Percentiles rank a stretch among this genome's conserved stretches.
Evolutionary conservation across 2,797 vertebrate genomes (phyloP).

Genomic region (Ctenosaura bakeri): DNA sequence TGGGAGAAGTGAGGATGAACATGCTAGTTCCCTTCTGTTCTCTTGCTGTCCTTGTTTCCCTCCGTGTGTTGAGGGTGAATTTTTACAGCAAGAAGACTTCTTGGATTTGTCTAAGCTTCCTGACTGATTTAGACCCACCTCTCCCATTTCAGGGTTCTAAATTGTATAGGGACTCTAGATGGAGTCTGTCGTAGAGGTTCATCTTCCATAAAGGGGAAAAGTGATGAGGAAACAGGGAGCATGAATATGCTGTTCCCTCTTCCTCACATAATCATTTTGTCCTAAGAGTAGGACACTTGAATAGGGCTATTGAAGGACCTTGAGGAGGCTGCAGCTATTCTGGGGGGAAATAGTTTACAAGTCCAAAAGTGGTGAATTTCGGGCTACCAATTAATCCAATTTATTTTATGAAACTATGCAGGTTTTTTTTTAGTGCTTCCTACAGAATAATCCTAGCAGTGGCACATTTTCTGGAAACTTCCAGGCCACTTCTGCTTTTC

Average conservation of each 20-base stretch:
- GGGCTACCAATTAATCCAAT: neutral
- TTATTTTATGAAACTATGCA: conserved; percentile 8
- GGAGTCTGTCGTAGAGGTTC: neutral
- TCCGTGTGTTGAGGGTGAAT: neutral
- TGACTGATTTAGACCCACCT: neutral
- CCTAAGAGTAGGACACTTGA: neutral
- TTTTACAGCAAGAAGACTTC: neutral
- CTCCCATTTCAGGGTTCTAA: neutral
- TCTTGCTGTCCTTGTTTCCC: neutral
- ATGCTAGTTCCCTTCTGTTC: neutral
- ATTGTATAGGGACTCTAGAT: neutral
- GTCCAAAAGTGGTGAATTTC: neutral
- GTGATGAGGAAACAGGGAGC: neutral
- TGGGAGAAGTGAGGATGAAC: neutral
- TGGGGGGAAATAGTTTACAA: neutral
- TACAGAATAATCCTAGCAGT: neutral
- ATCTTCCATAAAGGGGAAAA: neutral
- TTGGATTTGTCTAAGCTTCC: neutral
- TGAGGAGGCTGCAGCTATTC: neutral
- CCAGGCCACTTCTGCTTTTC: neutral
- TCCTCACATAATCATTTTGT: neutral
- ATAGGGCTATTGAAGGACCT: neutral
- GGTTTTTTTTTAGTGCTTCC: neutral
- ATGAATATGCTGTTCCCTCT: neutral
- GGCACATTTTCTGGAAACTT: neutral